Evolutionary conservation across 2,888 invertebrate species (phyloP), one percentile per base, ranked within the genome.

Genomic region (Spisula subtruncata): DNA sequence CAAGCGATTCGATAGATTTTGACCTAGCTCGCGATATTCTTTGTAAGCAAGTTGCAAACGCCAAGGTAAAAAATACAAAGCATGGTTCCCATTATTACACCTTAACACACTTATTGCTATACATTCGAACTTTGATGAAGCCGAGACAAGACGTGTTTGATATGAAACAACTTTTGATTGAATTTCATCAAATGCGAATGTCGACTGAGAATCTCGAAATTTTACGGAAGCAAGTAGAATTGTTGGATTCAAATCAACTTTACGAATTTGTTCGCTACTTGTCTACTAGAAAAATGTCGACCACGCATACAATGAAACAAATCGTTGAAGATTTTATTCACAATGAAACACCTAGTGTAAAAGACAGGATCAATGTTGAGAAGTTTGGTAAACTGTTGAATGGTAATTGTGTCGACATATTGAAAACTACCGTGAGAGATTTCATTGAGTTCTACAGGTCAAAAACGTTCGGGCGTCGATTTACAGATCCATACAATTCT

Each of bases 231-330:
- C 46, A 81, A n/a, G 41, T 41, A 29, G 41, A 81, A 14, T 41
- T 46, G 46, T 10, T 12, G 1, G 29, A 51, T 29, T 10, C n/a
- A 12, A 51, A 51, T 20, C 51, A 48, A 83, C 51, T 83, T 4
- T n/a, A n/a, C 29, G 54, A 51, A 25, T 85, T 85, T 51, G 41
- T 85, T 51, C 20, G 41, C n/a, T 75, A 85, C 48, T 66, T 85
- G 75, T 71, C 79, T 75, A 20, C 54, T 29, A 71, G 46, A 14
- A 48, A 1, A 6, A 18, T 85, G 6, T 41, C 71, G 10, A 25
- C 46, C 18, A 51, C 79, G 20, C 41, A 71, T 29, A 85, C 84
- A 5, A 56, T 85, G 25, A 46, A 46, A 41, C 20, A 75, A 29
- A 6, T 83, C 16, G 29, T 83, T 29, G 29, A 41, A 12, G 66